These are phyloP conservation scores for Acipenser transmontanus DNA, from an alignment of 2,797 vertebrate species.

Conservation along the genomic window DNA sequence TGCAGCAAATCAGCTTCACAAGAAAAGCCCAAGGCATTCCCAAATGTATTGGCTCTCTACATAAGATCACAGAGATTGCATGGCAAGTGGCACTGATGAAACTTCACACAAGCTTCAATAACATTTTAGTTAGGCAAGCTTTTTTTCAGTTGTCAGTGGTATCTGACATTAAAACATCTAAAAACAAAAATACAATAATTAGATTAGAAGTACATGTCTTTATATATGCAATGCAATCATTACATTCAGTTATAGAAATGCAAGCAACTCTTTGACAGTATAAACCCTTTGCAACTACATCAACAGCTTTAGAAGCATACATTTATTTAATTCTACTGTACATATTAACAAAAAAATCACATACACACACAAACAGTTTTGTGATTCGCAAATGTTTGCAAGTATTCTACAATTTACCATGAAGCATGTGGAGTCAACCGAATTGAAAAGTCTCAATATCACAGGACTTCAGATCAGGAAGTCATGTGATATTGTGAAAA, in stretches of 20 bases:
- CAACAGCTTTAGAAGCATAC: neutral
- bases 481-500: no score
- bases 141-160: neutral
- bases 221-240: neutral
- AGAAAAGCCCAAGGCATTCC: slow-evolving; percentile 8
- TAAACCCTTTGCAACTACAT: neutral
- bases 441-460: no score
- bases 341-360: no score
- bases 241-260: slow-evolving; percentile 6
- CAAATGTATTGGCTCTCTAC: slow-evolving; percentile 9
- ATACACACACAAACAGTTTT: no score
- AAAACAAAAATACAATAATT: slow-evolving; percentile 1
- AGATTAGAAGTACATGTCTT: neutral
- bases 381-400: no score
- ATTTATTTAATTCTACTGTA: no score
- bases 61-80: slow-evolving; percentile 4
- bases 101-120: slow-evolving; percentile 7
- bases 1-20: slow-evolving; percentile 9
- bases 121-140: neutral
- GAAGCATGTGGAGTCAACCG: no score
- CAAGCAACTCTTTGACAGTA: neutral
- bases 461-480: no score
- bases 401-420: no score
- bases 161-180: neutral
- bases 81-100: neutral